These are phyloP conservation scores for Cloeon dipterum DNA, from an alignment of 2,888 invertebrate genomes.

Conservation along the genomic window DNA sequence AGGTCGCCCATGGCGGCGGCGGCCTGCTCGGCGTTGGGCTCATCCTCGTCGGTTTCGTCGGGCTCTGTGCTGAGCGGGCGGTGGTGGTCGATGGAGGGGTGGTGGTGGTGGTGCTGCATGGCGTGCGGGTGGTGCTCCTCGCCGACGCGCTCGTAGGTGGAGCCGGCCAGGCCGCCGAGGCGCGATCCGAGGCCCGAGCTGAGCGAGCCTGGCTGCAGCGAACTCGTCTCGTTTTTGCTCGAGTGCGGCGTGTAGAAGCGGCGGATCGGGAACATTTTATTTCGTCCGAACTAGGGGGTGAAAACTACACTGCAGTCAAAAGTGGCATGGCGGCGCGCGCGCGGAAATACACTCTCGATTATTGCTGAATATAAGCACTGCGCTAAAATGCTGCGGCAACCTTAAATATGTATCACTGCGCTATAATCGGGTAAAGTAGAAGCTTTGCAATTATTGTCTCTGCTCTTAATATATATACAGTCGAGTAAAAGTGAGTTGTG, in stretches of 20 bases:
- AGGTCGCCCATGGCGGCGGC: constrained; percentile 6
- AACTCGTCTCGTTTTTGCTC: background rate
- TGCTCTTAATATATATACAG: no score
- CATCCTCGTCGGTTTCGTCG: background rate
- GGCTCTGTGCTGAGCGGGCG: background rate
- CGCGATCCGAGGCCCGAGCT: background rate
- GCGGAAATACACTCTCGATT: no score
- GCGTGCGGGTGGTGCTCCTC: background rate
- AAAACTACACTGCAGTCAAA: no score
- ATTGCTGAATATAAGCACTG: no score
- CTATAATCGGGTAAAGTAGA: no score
- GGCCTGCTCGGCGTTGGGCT: background rate
- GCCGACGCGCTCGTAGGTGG: background rate
- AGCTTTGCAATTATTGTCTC: no score
- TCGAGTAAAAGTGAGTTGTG: no score
- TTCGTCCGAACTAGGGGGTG: no score
- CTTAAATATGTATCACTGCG: no score
- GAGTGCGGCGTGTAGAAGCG: background rate
- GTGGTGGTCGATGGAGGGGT: no score
- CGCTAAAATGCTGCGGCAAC: no score
- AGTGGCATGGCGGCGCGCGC: no score
- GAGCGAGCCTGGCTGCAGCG: background rate
- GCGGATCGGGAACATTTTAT: background rate
- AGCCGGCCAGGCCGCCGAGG: background rate
- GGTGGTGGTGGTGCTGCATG: background rate